Conservation (phyloP, 2,888 invertebrate species). For the Cenopis cana region DNA sequence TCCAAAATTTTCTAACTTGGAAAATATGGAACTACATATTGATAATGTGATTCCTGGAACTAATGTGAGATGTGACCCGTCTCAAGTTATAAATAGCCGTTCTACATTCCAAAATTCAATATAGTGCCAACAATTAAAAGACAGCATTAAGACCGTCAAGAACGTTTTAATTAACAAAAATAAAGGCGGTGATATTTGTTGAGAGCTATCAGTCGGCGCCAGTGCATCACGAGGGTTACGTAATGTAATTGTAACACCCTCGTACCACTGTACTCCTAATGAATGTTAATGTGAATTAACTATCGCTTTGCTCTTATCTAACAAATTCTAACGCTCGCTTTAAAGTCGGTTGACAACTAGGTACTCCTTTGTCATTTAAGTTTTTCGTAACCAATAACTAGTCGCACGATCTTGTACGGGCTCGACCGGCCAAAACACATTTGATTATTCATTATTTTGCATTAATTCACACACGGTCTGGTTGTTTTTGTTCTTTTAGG, state of each 20-base stretch:
- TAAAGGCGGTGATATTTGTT: conserved; percentile 47
- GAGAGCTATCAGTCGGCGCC: conserved; percentile 64
- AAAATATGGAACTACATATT: too few species aligned
- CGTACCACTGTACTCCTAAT: conserved; percentile 39
- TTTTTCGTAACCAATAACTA: conserved; percentile 52
- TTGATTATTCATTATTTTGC: conserved; percentile 68
- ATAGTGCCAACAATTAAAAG: conserved; percentile 66
- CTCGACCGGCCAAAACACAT: conserved; percentile 58
- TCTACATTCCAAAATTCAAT: conserved; percentile 68
- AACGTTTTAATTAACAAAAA: conserved; percentile 77
- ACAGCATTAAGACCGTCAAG: conserved; percentile 57
- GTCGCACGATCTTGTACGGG: conserved; percentile 58
- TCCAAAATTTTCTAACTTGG: too few species aligned
- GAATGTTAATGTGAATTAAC: conserved; percentile 40
- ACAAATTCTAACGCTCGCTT: conserved; percentile 14
- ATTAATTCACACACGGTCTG: conserved; percentile 60
- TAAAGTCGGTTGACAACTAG: conserved; percentile 32
- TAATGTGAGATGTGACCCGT: conserved; percentile 2
- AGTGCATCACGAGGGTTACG: conserved; percentile 51
- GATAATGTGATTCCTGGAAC: conserved; percentile 41
- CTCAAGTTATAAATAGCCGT: conserved; percentile 66
- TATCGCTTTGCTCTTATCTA: conserved; percentile 40
- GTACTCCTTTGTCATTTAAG: conserved; percentile 40
- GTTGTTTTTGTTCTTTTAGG: conserved; percentile 50
- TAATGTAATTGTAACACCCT: conserved; percentile 44